Evolutionary conservation across 1,140 invertebrate genomes (phyloP).

Genomic region (Platorchestia sp.): DNA sequence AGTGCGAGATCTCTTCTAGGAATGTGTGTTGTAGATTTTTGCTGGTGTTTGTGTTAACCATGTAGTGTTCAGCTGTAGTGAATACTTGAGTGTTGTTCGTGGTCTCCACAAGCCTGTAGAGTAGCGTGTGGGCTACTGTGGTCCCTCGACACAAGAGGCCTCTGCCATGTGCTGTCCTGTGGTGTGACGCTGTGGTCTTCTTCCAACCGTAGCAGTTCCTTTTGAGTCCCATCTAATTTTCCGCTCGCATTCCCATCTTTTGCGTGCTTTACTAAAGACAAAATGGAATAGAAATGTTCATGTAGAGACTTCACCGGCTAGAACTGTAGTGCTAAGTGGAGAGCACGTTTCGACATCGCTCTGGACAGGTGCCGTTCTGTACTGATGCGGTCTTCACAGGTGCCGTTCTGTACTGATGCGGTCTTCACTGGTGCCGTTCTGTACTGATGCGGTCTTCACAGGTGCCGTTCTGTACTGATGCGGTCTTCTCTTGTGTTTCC

Average conservation of each 20-base stretch:
- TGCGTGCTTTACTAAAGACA: not conserved
- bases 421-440: not conserved
- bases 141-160: not conserved
- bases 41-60: not conserved
- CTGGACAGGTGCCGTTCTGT: not conserved
- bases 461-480: no score
- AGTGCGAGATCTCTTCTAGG: not conserved
- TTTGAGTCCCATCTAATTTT: not conserved
- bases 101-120: not conserved
- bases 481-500: not conserved
- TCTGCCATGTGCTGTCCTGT: not conserved
- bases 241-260: not conserved
- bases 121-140: not conserved
- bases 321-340: not conserved
- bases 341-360: not conserved
- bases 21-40: not conserved
- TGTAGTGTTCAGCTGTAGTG: not conserved
- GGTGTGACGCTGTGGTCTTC: not conserved
- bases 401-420: no score
- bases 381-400: no score
- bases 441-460: no score
- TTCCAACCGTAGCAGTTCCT: not conserved
- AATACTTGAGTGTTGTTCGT: not conserved
- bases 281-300: not conserved
- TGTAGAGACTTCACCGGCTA: not conserved